Percentiles rank a stretch among this genome's conserved stretches.
Evolutionary conservation across 2,797 vertebrate genomes (phyloP).

Genomic region (Tenualosa ilisha): DNA sequence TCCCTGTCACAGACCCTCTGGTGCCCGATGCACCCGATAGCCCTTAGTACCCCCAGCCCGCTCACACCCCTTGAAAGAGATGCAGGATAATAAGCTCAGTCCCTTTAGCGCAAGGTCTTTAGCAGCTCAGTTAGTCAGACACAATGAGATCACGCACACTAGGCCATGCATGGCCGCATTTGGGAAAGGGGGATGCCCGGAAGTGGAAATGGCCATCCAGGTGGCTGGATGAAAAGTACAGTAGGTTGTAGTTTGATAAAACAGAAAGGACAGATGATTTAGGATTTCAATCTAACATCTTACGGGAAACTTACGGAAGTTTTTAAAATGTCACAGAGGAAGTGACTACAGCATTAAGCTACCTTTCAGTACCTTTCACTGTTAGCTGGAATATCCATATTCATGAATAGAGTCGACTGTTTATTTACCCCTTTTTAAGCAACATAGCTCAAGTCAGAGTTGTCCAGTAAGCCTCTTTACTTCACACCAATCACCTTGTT

Average conservation of each 20-base stretch:
- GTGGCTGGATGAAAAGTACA: not conserved
- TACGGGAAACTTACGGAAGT: too few species aligned
- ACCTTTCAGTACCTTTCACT: not conserved
- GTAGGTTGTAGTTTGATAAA: too few species aligned
- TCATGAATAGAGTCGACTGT: not conserved
- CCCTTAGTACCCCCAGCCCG: not conserved
- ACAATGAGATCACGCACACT: constrained; percentile 24
- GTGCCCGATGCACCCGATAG: not conserved
- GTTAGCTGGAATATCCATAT: too few species aligned
- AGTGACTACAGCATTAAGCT: not conserved
- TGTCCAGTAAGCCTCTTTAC: too few species aligned
- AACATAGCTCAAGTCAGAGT: not conserved
- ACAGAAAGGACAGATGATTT: too few species aligned
- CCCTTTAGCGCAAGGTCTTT: constrained; percentile 32
- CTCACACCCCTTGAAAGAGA: not conserved
- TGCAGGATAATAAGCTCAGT: constrained; percentile 22
- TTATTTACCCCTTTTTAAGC: not conserved
- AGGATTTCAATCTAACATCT: too few species aligned
- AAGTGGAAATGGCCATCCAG: not conserved
- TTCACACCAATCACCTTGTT: too few species aligned
- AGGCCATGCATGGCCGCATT: not conserved
- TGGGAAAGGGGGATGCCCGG: not conserved
- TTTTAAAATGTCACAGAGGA: not conserved
- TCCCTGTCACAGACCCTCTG: constrained; percentile 24
- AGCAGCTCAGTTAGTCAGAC: constrained; percentile 30